Evolutionary conservation across 1,140 invertebrate species (phyloP), one percentile per base, ranked within the genome.

Genomic region (Medauroidea extradentata): DNA sequence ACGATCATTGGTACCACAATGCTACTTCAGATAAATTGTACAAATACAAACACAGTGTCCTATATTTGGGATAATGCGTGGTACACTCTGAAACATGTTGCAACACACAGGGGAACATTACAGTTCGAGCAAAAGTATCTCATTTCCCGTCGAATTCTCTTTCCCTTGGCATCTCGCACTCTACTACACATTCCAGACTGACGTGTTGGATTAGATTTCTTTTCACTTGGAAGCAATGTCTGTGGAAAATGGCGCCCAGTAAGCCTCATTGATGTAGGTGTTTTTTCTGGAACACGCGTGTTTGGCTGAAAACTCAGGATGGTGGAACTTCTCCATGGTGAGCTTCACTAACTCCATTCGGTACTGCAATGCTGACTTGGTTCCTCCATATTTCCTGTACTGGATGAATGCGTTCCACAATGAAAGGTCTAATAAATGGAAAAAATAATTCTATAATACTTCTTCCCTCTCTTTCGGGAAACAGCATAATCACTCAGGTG

Each of bases 381-480:
- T n/a, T n/a, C n/a, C n/a, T n/a, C n/a, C n/a, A n/a, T n/a, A n/a
- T n/a, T n/a, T 39, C 9, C 38, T n/a, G n/a, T 7, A 57, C 1
- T 9, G 27, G 24, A 23, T 21, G 43, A 34, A 43, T 14, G 48
- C 13, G 16, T 27, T 11, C 46, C 14, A 39, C 42, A 38, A n/a
- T 25, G 21, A n/a, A 51, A 42, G 11, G 53, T 38, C 43, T 23
- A 14, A 55, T 16, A 18, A 7, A 9, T 19, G 8, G 14, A 9
- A 16, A 46, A 46, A 18, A 46, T 16, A 9, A 46, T 46, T 19
- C 21, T 46, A 9, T 46, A 16, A 19, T 46, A 46, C 21, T 18
- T 46, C 18, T 52, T 55, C 39, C 53, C 53, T 24, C 53, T 46
- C 44, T 55, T 55, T 18, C 53, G 18, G 14, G 53, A 11, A n/a